Conservation (phyloP, 2,888 invertebrate species). For the Psylliodes chrysocephalus region DNA sequence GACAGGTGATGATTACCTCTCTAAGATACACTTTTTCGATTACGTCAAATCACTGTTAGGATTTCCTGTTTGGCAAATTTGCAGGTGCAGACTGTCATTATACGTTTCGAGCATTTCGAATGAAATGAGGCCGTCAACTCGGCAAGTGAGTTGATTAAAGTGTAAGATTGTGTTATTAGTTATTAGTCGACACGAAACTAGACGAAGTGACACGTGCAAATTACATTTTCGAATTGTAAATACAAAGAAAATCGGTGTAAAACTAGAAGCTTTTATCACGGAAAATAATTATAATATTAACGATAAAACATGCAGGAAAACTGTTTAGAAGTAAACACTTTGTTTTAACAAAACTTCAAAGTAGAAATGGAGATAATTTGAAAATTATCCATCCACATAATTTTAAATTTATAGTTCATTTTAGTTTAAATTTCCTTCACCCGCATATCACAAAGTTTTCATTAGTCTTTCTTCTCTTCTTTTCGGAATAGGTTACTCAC, state of each 20-base stretch:
- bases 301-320: too few relatives aligned
- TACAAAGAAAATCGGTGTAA: not conserved
- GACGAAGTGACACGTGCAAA: slow-evolving; percentile 1
- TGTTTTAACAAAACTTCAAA: too few relatives aligned
- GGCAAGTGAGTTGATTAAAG: slow-evolving; percentile 11
- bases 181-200: slow-evolving; percentile 11
- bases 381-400: too few relatives aligned
- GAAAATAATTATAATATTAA: too few relatives aligned
- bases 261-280: not conserved
- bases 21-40: slow-evolving; percentile 6
- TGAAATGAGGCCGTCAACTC: slow-evolving; percentile 7
- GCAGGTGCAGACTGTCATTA: slow-evolving; percentile 18
- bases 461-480: too few relatives aligned
- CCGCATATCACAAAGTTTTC: too few relatives aligned
- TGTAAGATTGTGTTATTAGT: slow-evolving; percentile 1
- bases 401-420: too few relatives aligned
- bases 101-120: slow-evolving; percentile 5
- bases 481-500: too few relatives aligned
- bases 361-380: too few relatives aligned
- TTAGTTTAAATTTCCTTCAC: too few relatives aligned
- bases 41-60: slow-evolving; percentile 13
- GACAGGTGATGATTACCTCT: slow-evolving; percentile 12
- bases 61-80: slow-evolving; percentile 10
- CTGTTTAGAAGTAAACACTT: too few relatives aligned
- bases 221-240: slow-evolving; percentile 6